phyloP scores from a whole-genome alignment of 2,888 invertebrate species.

The Drosophila falleni region DNA sequence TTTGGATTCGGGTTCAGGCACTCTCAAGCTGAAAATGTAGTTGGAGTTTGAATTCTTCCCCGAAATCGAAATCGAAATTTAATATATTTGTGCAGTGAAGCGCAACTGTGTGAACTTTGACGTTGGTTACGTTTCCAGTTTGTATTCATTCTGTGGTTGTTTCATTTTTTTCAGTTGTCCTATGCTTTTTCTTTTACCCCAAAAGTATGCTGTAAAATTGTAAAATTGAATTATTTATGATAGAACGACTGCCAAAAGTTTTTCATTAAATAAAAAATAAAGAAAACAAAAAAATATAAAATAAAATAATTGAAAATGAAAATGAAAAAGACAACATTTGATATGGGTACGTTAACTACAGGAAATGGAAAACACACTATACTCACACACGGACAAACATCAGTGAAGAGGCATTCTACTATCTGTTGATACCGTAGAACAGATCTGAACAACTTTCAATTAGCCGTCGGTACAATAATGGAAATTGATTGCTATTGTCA shows the following conservation, averaged over 20 bases:
- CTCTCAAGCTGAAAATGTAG: constrained; percentile 10
- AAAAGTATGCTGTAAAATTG: constrained; percentile 61
- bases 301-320: constrained; percentile 9
- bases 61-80: constrained; percentile 71
- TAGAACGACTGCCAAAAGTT: constrained; percentile 51
- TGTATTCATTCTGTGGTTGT: constrained; percentile 54
- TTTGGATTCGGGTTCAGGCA: constrained; percentile 46
- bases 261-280: constrained; percentile 40
- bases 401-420: constrained; percentile 5
- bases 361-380: constrained; percentile 34
- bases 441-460: constrained; percentile 71
- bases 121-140: constrained; percentile 36
- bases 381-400: constrained; percentile 1
- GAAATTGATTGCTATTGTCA: constrained; percentile 79
- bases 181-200: constrained; percentile 14
- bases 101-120: constrained; percentile 65
- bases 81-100: constrained; percentile 75
- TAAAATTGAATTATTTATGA: constrained; percentile 70
- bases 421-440: constrained; percentile 29
- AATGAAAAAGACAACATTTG: constrained; percentile 37
- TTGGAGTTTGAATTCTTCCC: constrained; percentile 24
- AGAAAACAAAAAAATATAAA: not conserved
- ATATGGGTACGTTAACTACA: constrained; percentile 49
- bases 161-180: constrained; percentile 21
- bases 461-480: constrained; percentile 65